These are phyloP conservation scores for Luscinia luscinia DNA, from an alignment of 2,797 vertebrate genomes.

Conservation along the genomic window DNA sequence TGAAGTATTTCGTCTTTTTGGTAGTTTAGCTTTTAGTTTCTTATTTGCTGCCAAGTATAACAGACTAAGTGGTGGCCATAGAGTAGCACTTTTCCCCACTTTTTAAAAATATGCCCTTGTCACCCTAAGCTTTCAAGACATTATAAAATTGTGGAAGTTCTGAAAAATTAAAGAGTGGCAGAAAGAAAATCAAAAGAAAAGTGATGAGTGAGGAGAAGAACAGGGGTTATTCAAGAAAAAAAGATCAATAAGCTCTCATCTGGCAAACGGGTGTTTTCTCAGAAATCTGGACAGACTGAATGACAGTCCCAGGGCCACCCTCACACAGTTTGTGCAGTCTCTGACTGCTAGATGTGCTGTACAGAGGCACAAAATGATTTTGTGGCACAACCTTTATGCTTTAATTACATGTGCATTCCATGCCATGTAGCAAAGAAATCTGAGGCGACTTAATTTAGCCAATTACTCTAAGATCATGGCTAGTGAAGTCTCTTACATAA, in stretches of 20 bases:
- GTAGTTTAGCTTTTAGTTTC: constrained; percentile 15
- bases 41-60: constrained; percentile 45
- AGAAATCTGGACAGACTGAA: neutral
- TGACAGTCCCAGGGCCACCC: neutral
- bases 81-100: neutral
- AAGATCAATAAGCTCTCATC: neutral
- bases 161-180: neutral
- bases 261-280: neutral
- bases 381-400: neutral
- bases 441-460: neutral
- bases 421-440: neutral
- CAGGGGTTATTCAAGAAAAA: neutral
- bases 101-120: neutral
- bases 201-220: neutral
- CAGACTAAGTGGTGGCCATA: neutral
- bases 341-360: neutral
- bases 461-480: neutral
- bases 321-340: neutral
- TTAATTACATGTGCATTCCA: neutral
- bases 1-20: neutral
- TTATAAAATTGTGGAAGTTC: constrained; percentile 27
- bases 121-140: constrained; percentile 29
- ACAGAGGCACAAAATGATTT: neutral
- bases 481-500: neutral
- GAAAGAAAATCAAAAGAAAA: neutral